Evolutionary conservation across 2,113 vertebrate genomes (phyloP), one percentile per base, ranked within the genome.

Genomic region (Turdus rufiventris): DNA sequence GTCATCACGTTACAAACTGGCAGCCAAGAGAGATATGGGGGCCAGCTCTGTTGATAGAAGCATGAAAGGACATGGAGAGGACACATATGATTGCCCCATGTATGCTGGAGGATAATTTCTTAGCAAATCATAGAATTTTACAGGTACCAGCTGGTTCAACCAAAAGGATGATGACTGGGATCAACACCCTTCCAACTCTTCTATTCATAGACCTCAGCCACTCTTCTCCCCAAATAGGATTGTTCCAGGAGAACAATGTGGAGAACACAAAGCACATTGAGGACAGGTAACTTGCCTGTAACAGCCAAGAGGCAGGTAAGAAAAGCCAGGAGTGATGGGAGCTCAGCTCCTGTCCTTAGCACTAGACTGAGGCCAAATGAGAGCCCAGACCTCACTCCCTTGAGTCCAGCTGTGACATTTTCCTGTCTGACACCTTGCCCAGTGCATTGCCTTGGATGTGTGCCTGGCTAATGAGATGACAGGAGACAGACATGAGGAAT

Each of bases 401-500:
- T 29, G 43, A 51, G 53, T 33, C 60, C 17, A 2, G 17, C 43
- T 58, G 45, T 74, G 73, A 80, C 45, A 38, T 56, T 62, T 57
- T 33, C 74, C 86, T 81, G 20, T 43, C 67, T 63, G 73, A 91
- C 73, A 54, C 53, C 36, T 51, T 61, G 54, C 60, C 57, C 71
- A 23, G 4, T 72, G 60, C 60, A 28, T 38, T 89, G 75, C 71
- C 47, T 81, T 85, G 83, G 72, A 92, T 4, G 4, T 43, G 29
- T 70, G 68, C 76, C 89, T 70, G 56, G 63, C 43, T 95, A 93
- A 85, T 66, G 86, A 82, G 29, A 70, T 72, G 78, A 83, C 67
- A 67, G 92, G 38, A 95, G 89, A 95, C 78, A 93, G 74, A 67
- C 71, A 72, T 54, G 85, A 95, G 43, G 83, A 84, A 96, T 85